Evolutionary conservation across 2,888 invertebrate species (phyloP).

Genomic region (Acleris holmiana): DNA sequence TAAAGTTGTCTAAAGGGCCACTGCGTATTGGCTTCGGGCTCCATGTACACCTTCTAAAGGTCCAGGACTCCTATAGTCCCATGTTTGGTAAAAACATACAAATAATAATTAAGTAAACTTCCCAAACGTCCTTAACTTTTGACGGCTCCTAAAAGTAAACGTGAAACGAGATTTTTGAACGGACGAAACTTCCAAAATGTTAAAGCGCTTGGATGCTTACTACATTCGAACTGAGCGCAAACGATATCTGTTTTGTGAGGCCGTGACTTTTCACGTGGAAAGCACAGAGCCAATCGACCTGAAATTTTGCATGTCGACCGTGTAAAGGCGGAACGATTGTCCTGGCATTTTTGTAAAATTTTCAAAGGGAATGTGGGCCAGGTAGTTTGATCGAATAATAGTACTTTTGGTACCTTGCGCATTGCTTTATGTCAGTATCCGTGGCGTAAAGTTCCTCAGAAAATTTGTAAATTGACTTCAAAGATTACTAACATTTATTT

Average conservation of each 20-base stretch:
- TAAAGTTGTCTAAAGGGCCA: no score
- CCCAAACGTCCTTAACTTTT: no score
- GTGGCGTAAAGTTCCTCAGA: no score
- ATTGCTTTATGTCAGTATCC: no score
- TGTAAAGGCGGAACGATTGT: slow-evolving; percentile 27
- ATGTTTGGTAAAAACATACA: no score
- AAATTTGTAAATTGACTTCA: no score
- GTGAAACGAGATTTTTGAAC: background rate
- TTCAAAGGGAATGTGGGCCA: slow-evolving; percentile 16
- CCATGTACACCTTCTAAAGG: no score
- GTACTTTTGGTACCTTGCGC: no score
- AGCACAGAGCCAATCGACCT: slow-evolving; percentile 32
- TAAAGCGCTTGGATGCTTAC: slow-evolving; percentile 1
- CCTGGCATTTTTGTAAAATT: slow-evolving; percentile 24
- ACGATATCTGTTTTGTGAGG: slow-evolving; percentile 28
- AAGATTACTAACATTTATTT: no score
- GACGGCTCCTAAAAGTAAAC: background rate
- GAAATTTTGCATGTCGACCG: slow-evolving; percentile 32
- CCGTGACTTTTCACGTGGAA: slow-evolving; percentile 24
- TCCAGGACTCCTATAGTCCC: no score
- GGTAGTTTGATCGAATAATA: background rate
- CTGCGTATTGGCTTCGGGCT: no score
- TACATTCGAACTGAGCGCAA: slow-evolving; percentile 14
- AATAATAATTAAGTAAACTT: no score
- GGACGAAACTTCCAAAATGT: background rate